These are phyloP conservation scores for Tiphia femorata DNA, from an alignment of 2,888 invertebrate genomes.

Conservation along the genomic window DNA sequence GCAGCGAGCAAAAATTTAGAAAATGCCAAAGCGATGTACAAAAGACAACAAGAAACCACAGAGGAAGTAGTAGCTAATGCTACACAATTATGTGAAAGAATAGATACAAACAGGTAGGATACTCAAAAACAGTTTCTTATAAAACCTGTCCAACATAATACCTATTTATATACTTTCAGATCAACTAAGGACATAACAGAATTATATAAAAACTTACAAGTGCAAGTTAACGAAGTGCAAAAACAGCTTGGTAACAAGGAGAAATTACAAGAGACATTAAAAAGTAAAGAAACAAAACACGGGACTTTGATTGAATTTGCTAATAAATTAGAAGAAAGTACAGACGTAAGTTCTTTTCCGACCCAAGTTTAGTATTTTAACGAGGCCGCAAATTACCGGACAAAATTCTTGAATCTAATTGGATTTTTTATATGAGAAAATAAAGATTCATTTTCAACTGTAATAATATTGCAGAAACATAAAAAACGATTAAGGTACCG, in stretches of 20 bases:
- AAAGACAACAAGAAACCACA: constrained; percentile 64
- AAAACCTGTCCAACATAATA: background rate
- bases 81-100: constrained; percentile 68
- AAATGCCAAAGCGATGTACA: constrained; percentile 54
- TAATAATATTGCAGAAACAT: constrained; percentile 50
- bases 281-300: constrained; percentile 58
- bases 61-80: constrained; percentile 68
- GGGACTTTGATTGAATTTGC: constrained; percentile 52
- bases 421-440: background rate
- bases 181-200: constrained; percentile 40
- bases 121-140: too few relatives aligned
- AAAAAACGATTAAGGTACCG: constrained; percentile 56
- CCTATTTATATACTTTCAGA: constrained; percentile 31
- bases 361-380: too few relatives aligned
- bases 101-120: constrained; percentile 70
- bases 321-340: constrained; percentile 38
- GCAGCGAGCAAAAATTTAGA: constrained; percentile 44
- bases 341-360: constrained; percentile 43
- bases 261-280: constrained; percentile 55
- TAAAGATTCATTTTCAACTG: too few relatives aligned
- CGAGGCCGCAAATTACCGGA: too few relatives aligned
- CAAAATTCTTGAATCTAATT: constrained; percentile 6
- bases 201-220: constrained; percentile 34
- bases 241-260: constrained; percentile 52
- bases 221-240: constrained; percentile 51